Base-by-base conservation (phyloP, 2,888 invertebrate genomes). In the Lasius fuliginosus region DNA sequence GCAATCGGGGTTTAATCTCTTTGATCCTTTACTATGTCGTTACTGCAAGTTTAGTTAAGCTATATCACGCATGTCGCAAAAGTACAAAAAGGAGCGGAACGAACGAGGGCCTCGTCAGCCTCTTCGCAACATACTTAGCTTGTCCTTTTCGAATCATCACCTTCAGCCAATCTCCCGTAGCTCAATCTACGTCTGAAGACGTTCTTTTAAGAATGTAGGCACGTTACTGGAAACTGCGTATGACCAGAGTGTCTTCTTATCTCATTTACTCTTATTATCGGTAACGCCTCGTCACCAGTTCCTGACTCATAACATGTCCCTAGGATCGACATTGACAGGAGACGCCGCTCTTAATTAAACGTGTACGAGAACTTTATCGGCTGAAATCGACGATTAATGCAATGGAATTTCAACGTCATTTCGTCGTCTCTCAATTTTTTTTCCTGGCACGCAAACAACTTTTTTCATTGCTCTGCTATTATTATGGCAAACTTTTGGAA, bases 331-430 rank as follows among this genome's bases (percentile, higher is more conserved):
- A 84, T 36, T 46, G 83, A 68, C 73, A 64, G 75, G 77, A 88
- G 84, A 30, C 81, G 85, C 83, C 79, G 84, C 81, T 88, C 90
- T 93, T 93, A 92, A 93, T 93, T 93, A 92, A 93, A 90, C 87
- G 77, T n/a, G 65, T 82, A 76, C 56, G 4, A 40, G 46, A 58
- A 62, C 60, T 68, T 53, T 82, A 83, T 82, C 67, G 27, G 71
- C 86, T 82, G 46, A 60, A 53, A 64, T 69, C 42, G 6, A 1
- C 49, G 18, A 40, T 64, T 53, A 75, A 84, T 67, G 68, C 18
- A 49, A 46, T 58, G 60, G 58, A 75, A 82, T 79, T 82, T 23
- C 46, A 67, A 65, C 62, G 56, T 30, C 42, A 49, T 42, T 62
- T 77, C 40, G 68, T 77, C 65, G 58, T 73, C 65, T 77, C 68